These are phyloP conservation scores for Platyrinchus mystaceus DNA, from an alignment of 2,797 vertebrate species.

Conservation along the genomic window DNA sequence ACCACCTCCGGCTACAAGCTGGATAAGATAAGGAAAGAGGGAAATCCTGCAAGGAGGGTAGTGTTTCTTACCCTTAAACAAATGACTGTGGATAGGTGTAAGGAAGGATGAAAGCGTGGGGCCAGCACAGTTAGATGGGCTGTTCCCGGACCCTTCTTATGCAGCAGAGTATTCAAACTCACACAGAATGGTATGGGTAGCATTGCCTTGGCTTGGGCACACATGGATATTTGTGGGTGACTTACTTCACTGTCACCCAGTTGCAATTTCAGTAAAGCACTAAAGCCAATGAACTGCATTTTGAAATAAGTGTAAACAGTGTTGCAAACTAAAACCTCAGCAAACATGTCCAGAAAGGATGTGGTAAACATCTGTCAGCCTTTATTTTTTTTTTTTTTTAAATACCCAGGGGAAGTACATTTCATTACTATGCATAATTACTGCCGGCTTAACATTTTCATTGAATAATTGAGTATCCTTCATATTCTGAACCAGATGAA, in stretches of 20 bases:
- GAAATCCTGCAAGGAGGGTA: background rate
- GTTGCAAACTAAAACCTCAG: background rate
- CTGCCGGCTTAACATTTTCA: conserved; percentile 29
- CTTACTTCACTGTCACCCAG: background rate
- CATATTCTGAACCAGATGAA: conserved; percentile 26
- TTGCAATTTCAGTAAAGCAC: conserved; percentile 1
- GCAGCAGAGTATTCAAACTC: background rate
- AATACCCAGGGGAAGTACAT: conserved; percentile 11
- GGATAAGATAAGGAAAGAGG: background rate
- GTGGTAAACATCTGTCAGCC: conserved; percentile 36
- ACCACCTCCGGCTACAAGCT: background rate
- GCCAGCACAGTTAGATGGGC: background rate
- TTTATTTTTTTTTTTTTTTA: no score
- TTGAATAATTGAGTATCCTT: conserved; percentile 28
- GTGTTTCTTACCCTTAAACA: background rate
- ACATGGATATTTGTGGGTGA: background rate
- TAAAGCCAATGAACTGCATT: background rate
- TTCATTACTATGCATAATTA: conserved; percentile 42
- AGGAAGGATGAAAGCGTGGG: background rate
- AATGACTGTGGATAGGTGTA: no score
- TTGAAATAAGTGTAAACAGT: background rate
- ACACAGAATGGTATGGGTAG: background rate
- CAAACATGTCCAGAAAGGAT: conserved; percentile 41
- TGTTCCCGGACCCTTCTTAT: background rate
- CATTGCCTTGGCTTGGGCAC: background rate